phyloP scores from a whole-genome alignment of 2,888 invertebrate genomes.

The Nasonovia ribisnigri region DNA sequence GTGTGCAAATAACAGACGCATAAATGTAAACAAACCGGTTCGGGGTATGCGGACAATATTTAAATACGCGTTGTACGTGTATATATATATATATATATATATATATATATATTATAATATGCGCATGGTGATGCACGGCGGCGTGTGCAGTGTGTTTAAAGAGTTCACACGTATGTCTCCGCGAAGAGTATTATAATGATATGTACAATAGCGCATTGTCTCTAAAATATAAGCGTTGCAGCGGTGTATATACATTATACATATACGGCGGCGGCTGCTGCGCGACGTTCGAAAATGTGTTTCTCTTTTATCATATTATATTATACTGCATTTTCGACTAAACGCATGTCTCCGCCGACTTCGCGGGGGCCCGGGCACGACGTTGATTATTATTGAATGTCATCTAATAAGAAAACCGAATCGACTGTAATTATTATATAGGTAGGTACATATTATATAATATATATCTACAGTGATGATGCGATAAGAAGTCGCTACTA shows the following conservation, averaged over 20 bases:
- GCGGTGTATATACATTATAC: too few species aligned
- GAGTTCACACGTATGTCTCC: conserved; percentile 35
- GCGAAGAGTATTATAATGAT: not conserved
- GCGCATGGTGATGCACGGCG: not conserved
- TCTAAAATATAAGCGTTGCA: not conserved
- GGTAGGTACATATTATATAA: too few species aligned
- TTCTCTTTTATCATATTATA: not conserved
- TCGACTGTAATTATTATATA: too few species aligned
- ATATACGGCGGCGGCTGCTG: not conserved
- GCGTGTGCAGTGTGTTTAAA: not conserved
- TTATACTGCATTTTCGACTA: too few species aligned
- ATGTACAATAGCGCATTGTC: conserved; percentile 3
- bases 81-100: too few species aligned
- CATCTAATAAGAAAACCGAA: too few species aligned
- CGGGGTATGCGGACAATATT: conserved; percentile 46
- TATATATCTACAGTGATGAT: too few species aligned
- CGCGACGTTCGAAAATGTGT: not conserved
- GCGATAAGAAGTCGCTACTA: too few species aligned
- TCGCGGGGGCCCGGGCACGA: too few species aligned
- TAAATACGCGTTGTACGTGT: conserved; percentile 15
- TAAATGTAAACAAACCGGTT: conserved; percentile 56
- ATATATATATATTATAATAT: not conserved
- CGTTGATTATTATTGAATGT: too few species aligned
- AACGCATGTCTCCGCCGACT: too few species aligned
- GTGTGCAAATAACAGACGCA: conserved; percentile 56